Evolutionary conservation across 2,113 vertebrate genomes (phyloP).

Genomic region (Dipodomys merriami): DNA sequence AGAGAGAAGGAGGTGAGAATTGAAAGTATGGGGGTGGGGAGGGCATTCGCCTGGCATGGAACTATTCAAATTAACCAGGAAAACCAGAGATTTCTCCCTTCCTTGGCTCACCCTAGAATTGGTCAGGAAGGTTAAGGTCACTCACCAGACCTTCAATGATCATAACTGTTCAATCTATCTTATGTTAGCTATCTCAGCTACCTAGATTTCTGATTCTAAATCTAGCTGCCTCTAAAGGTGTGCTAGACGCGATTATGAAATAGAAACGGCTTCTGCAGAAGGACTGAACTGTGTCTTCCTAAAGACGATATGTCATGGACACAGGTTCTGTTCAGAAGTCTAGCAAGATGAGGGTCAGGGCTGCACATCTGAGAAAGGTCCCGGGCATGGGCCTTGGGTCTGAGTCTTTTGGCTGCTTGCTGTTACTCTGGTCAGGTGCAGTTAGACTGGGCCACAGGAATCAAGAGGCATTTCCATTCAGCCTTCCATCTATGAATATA

Average conservation of each 20-base stretch:
- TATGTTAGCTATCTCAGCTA: not conserved
- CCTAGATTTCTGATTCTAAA: not conserved
- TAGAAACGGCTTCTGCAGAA: not conserved
- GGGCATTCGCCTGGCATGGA: conserved; percentile 35
- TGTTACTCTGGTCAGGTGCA: too few relatives aligned
- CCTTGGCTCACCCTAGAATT: not conserved
- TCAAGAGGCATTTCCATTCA: not conserved
- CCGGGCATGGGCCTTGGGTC: too few relatives aligned
- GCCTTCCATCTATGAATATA: too few relatives aligned
- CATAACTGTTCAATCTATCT: not conserved
- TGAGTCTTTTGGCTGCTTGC: too few relatives aligned
- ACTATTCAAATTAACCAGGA: conserved; percentile 43
- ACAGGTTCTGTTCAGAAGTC: too few relatives aligned
- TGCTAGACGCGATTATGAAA: not conserved
- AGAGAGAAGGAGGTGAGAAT: conserved; percentile 46
- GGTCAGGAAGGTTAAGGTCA: not conserved
- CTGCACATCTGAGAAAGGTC: too few relatives aligned
- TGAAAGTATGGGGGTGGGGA: not conserved
- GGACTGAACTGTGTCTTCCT: too few relatives aligned
- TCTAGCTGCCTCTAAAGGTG: not conserved
- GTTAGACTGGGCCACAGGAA: too few relatives aligned
- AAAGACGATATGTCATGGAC: too few relatives aligned
- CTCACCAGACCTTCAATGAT: not conserved
- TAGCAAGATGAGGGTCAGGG: too few relatives aligned
- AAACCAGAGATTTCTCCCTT: not conserved